Base-by-base conservation (phyloP, 2,888 invertebrate genomes). In the Amblyteles armatorius region DNA sequence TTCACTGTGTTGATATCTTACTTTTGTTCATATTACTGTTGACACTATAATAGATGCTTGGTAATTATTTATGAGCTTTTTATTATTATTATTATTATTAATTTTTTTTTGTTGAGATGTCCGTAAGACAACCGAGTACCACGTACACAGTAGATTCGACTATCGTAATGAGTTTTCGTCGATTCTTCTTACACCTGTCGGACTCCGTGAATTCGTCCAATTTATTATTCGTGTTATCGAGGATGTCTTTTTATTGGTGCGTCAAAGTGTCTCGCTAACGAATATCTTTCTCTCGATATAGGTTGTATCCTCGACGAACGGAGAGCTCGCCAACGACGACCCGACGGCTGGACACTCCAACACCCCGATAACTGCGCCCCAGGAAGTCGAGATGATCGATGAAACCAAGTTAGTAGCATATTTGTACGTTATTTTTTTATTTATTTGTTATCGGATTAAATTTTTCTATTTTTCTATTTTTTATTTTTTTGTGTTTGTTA, bases 231-330 rank as follows among this genome's bases (percentile, higher is more conserved):
- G 29, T 19, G 50, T 67, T 26, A 55, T 22, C 73, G 52, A 52
- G 36, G 60, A 73, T 48, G 11, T 16, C 16, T 48, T 48, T 13
- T 48, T 50, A 74, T 84, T 33, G 65, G 33, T 52, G 72, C 40
- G 22, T 68, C 22, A 74, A 78, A 55, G 57, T 68, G 63, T 11
- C 26, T 6, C 22, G 78, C 16, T 85, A 73, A 88, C 84, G 57
- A 67, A 86, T 33, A 63, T 68, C 33, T 50, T 85, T 81, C 83
- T 80, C 82, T 88, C 79, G 87, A 90, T 86, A 33, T 95, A 98
- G 98, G 99, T 99, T 95, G 98, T 99, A 93, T 98, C 98, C 94
- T 99, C 99, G 88, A 99, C 99, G 89, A 99, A 99, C 95, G 99
- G 99, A 91, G 98, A 98, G 95, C 95, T 99, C 92, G 98, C 98